Evolutionary conservation across 2,113 vertebrate genomes (phyloP), one percentile per base, ranked within the genome.

Genomic region (Acrocephalus kingi): DNA sequence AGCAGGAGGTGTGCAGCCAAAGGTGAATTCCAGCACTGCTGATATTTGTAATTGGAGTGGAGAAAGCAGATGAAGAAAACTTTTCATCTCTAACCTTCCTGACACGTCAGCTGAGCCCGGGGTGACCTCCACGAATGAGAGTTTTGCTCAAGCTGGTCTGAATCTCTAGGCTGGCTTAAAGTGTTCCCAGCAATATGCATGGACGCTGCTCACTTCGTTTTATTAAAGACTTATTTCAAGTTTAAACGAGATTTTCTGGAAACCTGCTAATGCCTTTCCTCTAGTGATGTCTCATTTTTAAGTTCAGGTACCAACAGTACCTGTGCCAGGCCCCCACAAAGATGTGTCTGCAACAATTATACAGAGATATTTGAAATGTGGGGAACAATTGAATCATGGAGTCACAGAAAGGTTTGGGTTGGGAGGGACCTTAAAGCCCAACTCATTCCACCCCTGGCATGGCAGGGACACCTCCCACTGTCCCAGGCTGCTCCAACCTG

Each of bases 41-140:
- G 92, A 22, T 83, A 23, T 80, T 93, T 83, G 83, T 92, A 90
- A 90, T 35, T 59, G 87, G 10, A 84, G 59, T 58, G 76, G 80
- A 30, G 68, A 74, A 96, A 95, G 59, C 51, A 89, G 75, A 89
- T 71, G 85, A 93, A 81, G 83, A n/a, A 76, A 92, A 73, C 72
- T 92, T 92, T 80, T 93, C 27, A 71, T 86, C 86, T 88, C 90
- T 89, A 45, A 88, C 83, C 88, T 88, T 22, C 41, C 83, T 90
- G 95, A 92, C 85, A 83, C 55, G 14, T 80, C 71, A 80, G 30
- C 79, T 67, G 72, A 80, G 78, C 67, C 76, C 41, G 23, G 46
- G 55, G 6, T 89, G 73, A 94, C 80, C 89, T 76, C 87, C 55
- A 30, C 0, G 1, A 76, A 20, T 2, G n/a, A 84, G 54, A 8